Conservation (phyloP, 1,140 invertebrate species). For the Lycorma delicatula region DNA sequence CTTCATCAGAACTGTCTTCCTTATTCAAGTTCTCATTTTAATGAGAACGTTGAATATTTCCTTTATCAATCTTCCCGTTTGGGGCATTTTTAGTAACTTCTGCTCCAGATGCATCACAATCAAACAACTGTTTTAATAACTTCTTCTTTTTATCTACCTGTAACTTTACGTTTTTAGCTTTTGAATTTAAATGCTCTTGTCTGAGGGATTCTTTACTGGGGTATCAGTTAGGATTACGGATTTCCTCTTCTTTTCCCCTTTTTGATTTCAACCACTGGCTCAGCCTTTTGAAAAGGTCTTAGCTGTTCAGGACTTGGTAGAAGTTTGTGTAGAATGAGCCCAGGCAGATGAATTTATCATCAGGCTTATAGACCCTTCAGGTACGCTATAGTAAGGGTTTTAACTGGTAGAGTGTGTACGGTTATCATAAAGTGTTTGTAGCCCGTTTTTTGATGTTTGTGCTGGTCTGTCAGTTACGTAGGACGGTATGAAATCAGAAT, state of each 20-base stretch:
- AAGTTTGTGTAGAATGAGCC: neutral
- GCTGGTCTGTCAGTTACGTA: slow-evolving; percentile 32
- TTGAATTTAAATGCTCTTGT: slow-evolving; percentile 12
- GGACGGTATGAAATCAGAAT: slow-evolving; percentile 32
- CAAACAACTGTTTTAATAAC: slow-evolving; percentile 1
- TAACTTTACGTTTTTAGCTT: slow-evolving; percentile 10
- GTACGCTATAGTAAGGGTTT: no score
- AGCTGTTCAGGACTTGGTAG: slow-evolving; percentile 9
- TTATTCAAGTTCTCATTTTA: neutral
- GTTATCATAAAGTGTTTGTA: slow-evolving; percentile 5
- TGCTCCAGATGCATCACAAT: neutral
- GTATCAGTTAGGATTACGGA: slow-evolving; percentile 15
- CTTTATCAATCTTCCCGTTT: neutral
- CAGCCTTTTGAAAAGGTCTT: slow-evolving; percentile 17
- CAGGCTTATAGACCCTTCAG: no score
- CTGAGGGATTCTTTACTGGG: slow-evolving; percentile 9
- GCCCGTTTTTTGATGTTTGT: slow-evolving; percentile 6
- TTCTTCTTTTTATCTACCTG: neutral
- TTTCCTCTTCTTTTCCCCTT: slow-evolving; percentile 5
- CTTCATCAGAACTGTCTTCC: neutral
- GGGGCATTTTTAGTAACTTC: no score
- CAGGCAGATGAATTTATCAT: neutral
- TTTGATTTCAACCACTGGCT: neutral
- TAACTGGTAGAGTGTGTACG: neutral
- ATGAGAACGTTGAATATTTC: no score